A percentile compares a stretch with the other conserved stretches of the same genome.
phyloP scores from a whole-genome alignment of 2,888 invertebrate genomes.

The Nemurella pictetii region DNA sequence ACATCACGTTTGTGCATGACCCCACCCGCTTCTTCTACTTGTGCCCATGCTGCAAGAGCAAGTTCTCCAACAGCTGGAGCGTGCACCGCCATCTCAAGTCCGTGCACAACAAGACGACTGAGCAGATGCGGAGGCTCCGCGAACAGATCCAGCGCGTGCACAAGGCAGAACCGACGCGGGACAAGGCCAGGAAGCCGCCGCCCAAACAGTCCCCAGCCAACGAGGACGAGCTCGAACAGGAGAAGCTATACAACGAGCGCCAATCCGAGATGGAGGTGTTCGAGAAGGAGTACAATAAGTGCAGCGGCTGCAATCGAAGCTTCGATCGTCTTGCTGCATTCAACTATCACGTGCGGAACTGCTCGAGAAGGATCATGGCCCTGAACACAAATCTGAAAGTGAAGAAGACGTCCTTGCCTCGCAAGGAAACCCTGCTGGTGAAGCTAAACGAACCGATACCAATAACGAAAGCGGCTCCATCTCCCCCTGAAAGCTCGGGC shows the following conservation, averaged over 20 bases:
- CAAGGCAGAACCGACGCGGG: not conserved
- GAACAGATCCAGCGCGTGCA: conserved; percentile 18
- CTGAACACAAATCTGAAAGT: not conserved
- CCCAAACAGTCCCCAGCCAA: not conserved
- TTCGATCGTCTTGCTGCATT: conserved; percentile 75
- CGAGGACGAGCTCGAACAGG: not conserved
- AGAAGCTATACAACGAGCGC: not conserved
- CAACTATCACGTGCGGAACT: conserved; percentile 70
- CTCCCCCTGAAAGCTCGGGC: not conserved
- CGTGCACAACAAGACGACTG: conserved; percentile 11
- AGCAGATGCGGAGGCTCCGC: not conserved
- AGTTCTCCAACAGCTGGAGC: conserved; percentile 75
- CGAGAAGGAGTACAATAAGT: conserved; percentile 58
- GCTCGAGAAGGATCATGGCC: conserved; percentile 59
- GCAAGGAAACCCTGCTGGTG: not conserved
- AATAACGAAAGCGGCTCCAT: not conserved
- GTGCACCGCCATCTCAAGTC: conserved; percentile 70
- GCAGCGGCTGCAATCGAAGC: conserved; percentile 69
- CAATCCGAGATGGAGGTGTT: conserved; percentile 4
- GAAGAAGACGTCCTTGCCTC: not conserved
- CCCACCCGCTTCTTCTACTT: conserved; percentile 70
- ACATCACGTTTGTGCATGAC: conserved; percentile 75
- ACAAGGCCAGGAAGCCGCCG: not conserved
- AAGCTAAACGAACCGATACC: not conserved
- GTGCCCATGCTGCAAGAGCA: conserved; percentile 77